phyloP scores from a whole-genome alignment of 1,140 invertebrate genomes.

The Harlomillsia oculata region DNA sequence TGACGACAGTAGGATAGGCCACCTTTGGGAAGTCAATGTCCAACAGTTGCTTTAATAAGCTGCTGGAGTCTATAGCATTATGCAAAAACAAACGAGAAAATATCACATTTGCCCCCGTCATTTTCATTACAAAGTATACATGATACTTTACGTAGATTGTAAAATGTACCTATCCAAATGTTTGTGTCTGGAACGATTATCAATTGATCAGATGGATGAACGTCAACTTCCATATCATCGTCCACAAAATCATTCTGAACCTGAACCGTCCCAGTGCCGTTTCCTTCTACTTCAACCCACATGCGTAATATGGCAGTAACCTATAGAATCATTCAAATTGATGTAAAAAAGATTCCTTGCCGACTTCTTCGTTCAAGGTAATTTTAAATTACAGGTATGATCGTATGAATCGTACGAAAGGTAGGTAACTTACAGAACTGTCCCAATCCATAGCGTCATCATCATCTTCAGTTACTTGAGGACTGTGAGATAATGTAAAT shows the following conservation, averaged over 20 bases:
- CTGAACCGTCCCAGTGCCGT: not conserved
- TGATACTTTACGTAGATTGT: no score
- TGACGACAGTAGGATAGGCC: constrained; percentile 14
- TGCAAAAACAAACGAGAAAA: no score
- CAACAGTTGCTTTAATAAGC: constrained; percentile 15
- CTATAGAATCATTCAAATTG: not conserved
- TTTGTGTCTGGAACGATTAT: constrained; percentile 32
- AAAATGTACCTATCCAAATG: constrained; percentile 30
- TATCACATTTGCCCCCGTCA: no score
- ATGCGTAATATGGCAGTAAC: not conserved
- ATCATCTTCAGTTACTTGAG: not conserved
- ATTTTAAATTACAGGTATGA: not conserved
- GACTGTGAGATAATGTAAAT: no score
- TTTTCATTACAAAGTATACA: no score
- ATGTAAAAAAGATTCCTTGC: not conserved
- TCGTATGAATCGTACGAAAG: not conserved
- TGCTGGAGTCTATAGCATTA: constrained; percentile 9
- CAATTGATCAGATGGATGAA: constrained; percentile 6
- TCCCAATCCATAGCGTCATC: constrained; percentile 5
- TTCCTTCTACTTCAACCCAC: not conserved
- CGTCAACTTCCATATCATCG: constrained; percentile 15
- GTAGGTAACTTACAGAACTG: not conserved
- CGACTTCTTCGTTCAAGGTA: not conserved
- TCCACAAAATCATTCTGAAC: no score
- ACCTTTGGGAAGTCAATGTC: constrained; percentile 12